Evolutionary conservation across 2,797 vertebrate species (phyloP).

Genomic region (Philypnodon macrostomus): DNA sequence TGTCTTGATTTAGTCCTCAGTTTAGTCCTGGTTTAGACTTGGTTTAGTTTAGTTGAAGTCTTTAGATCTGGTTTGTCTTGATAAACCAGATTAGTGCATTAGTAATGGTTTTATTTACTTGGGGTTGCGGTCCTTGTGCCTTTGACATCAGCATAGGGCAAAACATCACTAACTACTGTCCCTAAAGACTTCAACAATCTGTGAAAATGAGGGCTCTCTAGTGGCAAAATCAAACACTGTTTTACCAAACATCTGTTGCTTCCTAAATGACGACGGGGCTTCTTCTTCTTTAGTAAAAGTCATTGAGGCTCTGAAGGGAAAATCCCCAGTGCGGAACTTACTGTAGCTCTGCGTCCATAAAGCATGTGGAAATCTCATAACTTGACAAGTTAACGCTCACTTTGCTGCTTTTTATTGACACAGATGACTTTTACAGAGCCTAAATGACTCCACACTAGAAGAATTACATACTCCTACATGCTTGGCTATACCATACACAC

Average conservation of each 20-base stretch:
- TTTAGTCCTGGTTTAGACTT: too few species aligned
- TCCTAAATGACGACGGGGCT: constrained; percentile 23
- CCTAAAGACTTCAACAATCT: too few species aligned
- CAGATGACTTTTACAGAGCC: constrained; percentile 68
- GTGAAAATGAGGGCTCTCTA: too few species aligned
- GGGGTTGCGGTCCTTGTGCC: too few species aligned
- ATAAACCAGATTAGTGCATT: too few species aligned
- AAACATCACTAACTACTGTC: too few species aligned
- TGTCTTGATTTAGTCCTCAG: too few species aligned
- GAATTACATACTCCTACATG: constrained; percentile 29
- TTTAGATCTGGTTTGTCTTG: too few species aligned
- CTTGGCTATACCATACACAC: constrained; percentile 44
- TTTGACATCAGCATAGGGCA: too few species aligned
- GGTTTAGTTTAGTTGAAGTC: too few species aligned
- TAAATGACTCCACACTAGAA: constrained; percentile 47
- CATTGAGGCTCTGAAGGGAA: constrained; percentile 19
- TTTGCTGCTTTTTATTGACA: constrained; percentile 57
- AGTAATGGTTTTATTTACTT: too few species aligned
- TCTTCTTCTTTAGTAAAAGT: constrained; percentile 17
- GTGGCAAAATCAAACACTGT: background rate
- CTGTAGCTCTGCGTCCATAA: constrained; percentile 48
- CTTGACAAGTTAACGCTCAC: constrained; percentile 36
- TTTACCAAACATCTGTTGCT: constrained; percentile 10
- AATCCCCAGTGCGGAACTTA: constrained; percentile 29
- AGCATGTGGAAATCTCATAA: constrained; percentile 64